These are phyloP conservation scores for Rafetus swinhoei DNA, from an alignment of 2,113 vertebrate species.

Conservation along the genomic window DNA sequence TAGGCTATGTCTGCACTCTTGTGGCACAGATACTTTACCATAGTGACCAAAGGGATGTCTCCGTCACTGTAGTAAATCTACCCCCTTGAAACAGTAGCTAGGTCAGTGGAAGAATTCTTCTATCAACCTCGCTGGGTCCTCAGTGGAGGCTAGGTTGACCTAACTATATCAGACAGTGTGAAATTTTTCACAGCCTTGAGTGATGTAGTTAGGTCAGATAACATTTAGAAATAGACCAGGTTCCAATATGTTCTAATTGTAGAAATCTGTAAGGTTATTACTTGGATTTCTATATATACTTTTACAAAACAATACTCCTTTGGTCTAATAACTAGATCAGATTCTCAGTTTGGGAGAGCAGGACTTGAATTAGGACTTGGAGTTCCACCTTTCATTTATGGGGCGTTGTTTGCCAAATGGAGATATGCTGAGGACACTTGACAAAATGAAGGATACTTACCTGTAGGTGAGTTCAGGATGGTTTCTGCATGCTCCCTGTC, in stretches of 20 bases:
- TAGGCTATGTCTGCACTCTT: no score
- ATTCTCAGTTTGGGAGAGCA: background rate
- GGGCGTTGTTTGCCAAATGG: background rate
- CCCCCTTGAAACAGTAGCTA: background rate
- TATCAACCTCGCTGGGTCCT: background rate
- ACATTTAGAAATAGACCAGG: background rate
- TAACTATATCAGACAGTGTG: background rate
- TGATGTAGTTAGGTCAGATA: background rate
- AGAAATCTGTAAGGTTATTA: background rate
- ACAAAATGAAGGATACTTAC: background rate
- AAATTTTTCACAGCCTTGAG: background rate
- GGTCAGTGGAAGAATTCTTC: background rate
- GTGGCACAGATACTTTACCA: background rate
- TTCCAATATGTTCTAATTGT: background rate
- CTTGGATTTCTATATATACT: background rate
- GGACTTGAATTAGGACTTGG: rapidly evolving
- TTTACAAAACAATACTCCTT: background rate
- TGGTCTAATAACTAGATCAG: background rate
- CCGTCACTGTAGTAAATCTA: background rate
- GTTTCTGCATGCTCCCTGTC: background rate
- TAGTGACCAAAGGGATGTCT: background rate
- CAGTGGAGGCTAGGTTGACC: background rate
- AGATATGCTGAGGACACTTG: background rate
- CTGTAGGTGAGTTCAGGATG: background rate
- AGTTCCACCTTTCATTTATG: background rate